Evolutionary conservation across 2,888 invertebrate species (phyloP), one percentile per base, ranked within the genome.

Genomic region (Resseliella maxima): DNA sequence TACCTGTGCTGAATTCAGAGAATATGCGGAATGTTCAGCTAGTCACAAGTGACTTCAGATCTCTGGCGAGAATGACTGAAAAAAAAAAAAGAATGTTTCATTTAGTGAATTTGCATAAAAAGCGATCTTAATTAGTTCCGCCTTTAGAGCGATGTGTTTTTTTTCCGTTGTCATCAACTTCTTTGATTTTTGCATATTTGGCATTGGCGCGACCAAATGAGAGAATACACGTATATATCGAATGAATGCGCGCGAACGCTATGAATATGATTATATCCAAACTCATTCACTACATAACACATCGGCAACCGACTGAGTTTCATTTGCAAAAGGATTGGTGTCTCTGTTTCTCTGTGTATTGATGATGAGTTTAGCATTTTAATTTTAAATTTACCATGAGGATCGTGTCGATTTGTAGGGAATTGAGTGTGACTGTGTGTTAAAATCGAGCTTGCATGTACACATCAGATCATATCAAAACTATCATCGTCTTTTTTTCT

Each of bases 101-200:
- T 72, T 72, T 72, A 31, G 10, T 31, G 31, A 72, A 72, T 72
- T 72, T 72, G 72, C 72, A 72, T 72, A 72, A 72, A 59, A 72
- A 72, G 35, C 31, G 72, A 72, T 72, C 31, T 72, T 72, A 72
- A 72, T 72, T 72, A 72, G 72, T 72, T 72, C 72, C 72, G 72
- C 72, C 72, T 72, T 27, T 72, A 72, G n/a, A 72, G 46, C 18
- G 8, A 12, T 41, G 41, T 41, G 41, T 41, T 5, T 41, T 41
- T 5, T 41, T 41, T 41, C 12, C 12, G 8, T 18, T 50, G 15
- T 18, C 72, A 0, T 31, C 31, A 31, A 2, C 12, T 31, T 27
- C 15, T 15, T 12, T 72, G 31, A 35, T 31, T 72, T 72, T 72
- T 72, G 72, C 72, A 72, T 72, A 72, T 72, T 72, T 72, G 31